A percentile compares a stretch with the other conserved stretches of the same genome.
Conservation (phyloP, 2,888 invertebrate genomes). For the Scaptomyza polygonia region DNA sequence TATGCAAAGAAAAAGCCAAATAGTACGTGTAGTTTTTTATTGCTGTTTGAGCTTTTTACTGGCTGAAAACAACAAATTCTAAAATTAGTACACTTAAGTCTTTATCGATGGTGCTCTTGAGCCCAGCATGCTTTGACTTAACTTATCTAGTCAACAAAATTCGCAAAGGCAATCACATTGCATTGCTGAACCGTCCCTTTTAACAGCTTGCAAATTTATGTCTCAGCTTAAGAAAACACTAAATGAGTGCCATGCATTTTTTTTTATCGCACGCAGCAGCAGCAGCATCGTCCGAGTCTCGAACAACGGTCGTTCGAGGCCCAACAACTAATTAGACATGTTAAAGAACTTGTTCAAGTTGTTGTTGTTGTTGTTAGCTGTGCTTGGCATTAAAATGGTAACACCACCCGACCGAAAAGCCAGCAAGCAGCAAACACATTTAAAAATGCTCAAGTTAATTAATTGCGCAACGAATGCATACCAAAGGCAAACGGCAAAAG, state of each 20-base stretch:
- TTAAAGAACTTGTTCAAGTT: conserved; percentile 79
- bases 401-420: conserved; percentile 61
- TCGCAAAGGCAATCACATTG: conserved; percentile 49
- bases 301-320: conserved; percentile 39
- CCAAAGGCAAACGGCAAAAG: conserved; percentile 20
- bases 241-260: conserved; percentile 78
- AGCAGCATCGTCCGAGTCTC: conserved; percentile 32
- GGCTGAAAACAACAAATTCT: neutral
- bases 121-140: conserved; percentile 11
- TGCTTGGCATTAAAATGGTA: conserved; percentile 69
- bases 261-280: conserved; percentile 69
- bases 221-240: conserved; percentile 77
- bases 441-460: conserved; percentile 78
- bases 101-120: neutral
- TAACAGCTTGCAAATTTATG: conserved; percentile 77
- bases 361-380: conserved; percentile 32
- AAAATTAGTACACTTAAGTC: neutral
- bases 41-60: neutral
- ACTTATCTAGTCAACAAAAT: conserved; percentile 32
- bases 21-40: neutral
- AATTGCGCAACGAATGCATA: conserved; percentile 72
- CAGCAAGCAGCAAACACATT: conserved; percentile 69
- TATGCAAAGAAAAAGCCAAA: neutral
- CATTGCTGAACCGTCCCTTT: conserved; percentile 54
- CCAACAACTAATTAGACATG: conserved; percentile 83